Evolutionary conservation across 2,113 vertebrate species (phyloP), one percentile per base, ranked within the genome.

Genomic region (Nestor notabilis): DNA sequence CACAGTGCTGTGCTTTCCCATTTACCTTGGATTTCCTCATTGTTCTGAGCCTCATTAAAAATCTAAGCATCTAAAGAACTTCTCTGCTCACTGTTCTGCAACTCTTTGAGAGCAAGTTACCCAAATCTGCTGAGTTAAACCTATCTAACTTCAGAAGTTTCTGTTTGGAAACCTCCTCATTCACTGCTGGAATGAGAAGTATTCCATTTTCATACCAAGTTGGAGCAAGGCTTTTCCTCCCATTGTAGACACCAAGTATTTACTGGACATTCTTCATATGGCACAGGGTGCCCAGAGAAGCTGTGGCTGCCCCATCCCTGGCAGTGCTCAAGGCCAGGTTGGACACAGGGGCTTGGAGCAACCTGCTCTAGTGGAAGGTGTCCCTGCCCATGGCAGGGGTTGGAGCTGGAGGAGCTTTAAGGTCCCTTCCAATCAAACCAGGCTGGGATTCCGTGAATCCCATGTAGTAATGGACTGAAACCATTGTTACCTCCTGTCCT

Each of bases 31-130:
- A 41, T 86, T 96, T 95, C 72, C 43, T 87, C 47, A 15, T 50
- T 95, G 69, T 81, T 91, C 75, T 55, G 75, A 80, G 84, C 47
- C 70, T 89, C 63, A 43, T 94, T 72, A 89, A 65, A 94, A 87
- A 24, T 4, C 70, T 5, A 24, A 72, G 33, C 7, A 21, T 65
- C 49, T 76, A 7, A 64, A 52, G 87, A 83, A 64, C 61, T 58
- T 56, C 68, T 37, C 37, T 11, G 87, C 5, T 12, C 7, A 39
- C 53, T 56, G 4, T 64, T 50, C 68, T 17, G 5, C n/a, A 72
- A 60, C 17, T 50, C 74, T 85, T 4, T 4, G 52, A 44, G 44
- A 71, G 46, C 35, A 56, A 4, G 37, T 41, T 70, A 15, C 8
- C 58, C 12, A 35, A 55, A 43, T 47, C 31, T 82, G 61, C 50